Evolutionary conservation across 2,797 vertebrate species (phyloP), one percentile per base, ranked within the genome.

Genomic region (Anniella stebbinsi): DNA sequence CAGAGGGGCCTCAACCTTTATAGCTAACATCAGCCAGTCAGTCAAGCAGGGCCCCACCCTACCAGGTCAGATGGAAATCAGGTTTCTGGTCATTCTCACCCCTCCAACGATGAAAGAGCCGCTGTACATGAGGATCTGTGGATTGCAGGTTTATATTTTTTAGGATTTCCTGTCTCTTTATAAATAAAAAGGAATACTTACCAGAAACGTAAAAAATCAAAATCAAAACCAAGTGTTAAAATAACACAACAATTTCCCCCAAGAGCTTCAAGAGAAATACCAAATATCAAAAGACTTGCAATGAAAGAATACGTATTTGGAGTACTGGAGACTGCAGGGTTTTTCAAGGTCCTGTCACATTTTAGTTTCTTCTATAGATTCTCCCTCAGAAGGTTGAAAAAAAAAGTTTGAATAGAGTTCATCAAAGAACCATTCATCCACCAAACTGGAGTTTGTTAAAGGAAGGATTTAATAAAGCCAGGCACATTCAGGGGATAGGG

Each of bases 391-490:
- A 89, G 76, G 83, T 2, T 85, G 66, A 11, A 11, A n/a, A 38
- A 57, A 41, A 13, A 21, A 57, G 54, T 57, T 45, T 85, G 36
- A 89, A 48, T 70, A 38, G 30, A 36, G 48, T 85, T 60, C 75
- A 86, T 86, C 75, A 72, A 86, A 80, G 66, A 41, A 72, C 23
- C 66, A 63, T 77, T 89, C 66, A 86, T 72, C 66, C 77, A 63
- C 83, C n/a, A 72, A 45, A 72, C 66, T 72, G 83, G 48, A 80
- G 75, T 89, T 72, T 86, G 36, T 86, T 80, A 70, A 54, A 80
- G 21, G 75, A 72, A 86, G 38, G 45, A 57, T 72, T 80, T 80
- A 80, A 89, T 80, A 85, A 80, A 60, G 48, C 25, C 30, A 60
- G 75, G 28, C 82, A 86, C 36, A 72, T 89, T 77, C 21, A 57